Conservation (phyloP, 30 jellyfish, hydroid and myxozoan species). For the Aurelia sp. region DNA sequence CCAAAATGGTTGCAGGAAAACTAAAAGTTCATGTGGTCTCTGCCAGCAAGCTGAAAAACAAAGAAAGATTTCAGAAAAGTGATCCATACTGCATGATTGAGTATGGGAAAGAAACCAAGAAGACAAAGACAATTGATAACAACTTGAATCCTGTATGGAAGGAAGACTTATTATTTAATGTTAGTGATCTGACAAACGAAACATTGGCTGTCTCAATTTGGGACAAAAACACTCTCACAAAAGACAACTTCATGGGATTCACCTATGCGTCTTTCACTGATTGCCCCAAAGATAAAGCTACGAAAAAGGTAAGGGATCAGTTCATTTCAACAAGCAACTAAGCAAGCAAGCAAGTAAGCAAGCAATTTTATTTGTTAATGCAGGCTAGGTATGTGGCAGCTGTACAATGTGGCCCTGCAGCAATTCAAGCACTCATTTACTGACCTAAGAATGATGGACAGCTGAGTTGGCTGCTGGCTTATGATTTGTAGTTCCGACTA, state of each 20-base stretch:
- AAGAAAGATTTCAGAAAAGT: conserved; percentile 92
- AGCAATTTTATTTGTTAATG: too few relatives aligned
- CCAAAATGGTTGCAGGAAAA: conserved; percentile 86
- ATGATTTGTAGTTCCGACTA: too few relatives aligned
- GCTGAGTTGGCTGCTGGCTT: too few relatives aligned
- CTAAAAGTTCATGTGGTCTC: conserved; percentile 66
- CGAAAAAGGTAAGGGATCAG: conserved; percentile 67
- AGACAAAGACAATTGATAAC: conserved; percentile 85
- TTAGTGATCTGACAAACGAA: conserved; percentile 66
- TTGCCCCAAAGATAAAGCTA: conserved; percentile 60
- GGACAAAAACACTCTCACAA: conserved; percentile 90
- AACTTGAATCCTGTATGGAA: conserved; percentile 94
- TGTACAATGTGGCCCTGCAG: too few relatives aligned
- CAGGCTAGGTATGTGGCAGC: too few relatives aligned
- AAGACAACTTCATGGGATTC: conserved; percentile 92
- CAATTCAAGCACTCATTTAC: too few relatives aligned
- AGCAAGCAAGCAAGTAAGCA: too few relatives aligned
- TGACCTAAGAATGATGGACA: too few relatives aligned
- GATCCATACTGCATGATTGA: conserved; percentile 96
- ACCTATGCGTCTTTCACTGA: conserved; percentile 68
- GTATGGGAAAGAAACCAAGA: conserved; percentile 56
- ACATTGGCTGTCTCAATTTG: conserved; percentile 80
- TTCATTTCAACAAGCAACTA: too few relatives aligned
- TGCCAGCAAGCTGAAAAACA: conserved; percentile 77
- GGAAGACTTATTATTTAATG: conserved; percentile 73